Evolutionary conservation across 1,140 invertebrate genomes (phyloP), one percentile per base, ranked within the genome.

Genomic region (Drosophila repleta): DNA sequence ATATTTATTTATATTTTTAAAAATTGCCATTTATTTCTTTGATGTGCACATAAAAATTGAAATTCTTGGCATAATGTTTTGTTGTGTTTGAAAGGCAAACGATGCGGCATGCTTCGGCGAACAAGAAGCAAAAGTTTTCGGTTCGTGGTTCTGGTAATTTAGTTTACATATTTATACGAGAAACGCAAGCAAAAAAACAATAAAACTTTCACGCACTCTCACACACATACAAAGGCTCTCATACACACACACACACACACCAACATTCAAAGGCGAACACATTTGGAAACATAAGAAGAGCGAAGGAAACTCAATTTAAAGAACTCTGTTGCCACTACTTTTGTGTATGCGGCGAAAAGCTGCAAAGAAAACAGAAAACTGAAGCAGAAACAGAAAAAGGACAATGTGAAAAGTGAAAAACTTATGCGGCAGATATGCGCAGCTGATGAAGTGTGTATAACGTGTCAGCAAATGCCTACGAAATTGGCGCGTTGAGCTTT

Each of bases 61-160:
- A 32, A 32, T 32, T 8, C 8, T 32, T 32, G 29, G 7, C 29
- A 35, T 15, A 15, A 11, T 46, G 26, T 46, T 46, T 1, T 46
- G n/a, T 46, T 46, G 18, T 3, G 6, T 46, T 21, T 13, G 3
- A 43, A 21, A 4, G 4, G 10, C 11, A 46, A 46, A 46, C 13
- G 10, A 46, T 20, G 11, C 1, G 10, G 1, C 18, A 11, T 21
- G 43, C 10, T 20, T 6, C 48, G 20, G 4, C n/a, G 39, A 52
- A 29, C 6, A 29, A 18, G 20, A 29, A 67, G 48, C 58, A 71
- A 73, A 61, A 78, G 55, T 55, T 62, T 41, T 26, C 55, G 60
- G 60, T 51, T 56, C 37, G 43, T 60, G 57, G 46, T 37, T 63
- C 57, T 55, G 49, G 64, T 76, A 80, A 80, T 81, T 82, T 78